These are phyloP conservation scores for Phylloscopus collybita DNA, from an alignment of 2,797 vertebrate species.

Conservation along the genomic window DNA sequence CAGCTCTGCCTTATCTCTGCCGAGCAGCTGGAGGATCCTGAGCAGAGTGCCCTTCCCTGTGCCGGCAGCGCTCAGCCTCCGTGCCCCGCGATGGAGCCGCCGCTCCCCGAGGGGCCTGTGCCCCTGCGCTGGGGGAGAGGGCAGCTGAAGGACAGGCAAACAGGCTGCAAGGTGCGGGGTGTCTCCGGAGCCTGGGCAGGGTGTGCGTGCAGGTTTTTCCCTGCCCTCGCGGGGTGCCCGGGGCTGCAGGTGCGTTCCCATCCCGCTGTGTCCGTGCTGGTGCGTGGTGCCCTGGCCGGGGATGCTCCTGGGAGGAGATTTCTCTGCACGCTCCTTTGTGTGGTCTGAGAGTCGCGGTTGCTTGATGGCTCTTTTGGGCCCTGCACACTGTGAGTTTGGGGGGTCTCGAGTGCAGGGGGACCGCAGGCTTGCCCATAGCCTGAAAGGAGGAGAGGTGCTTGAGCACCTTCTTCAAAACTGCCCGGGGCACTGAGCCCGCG, in stretches of 20 bases:
- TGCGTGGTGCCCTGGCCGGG: not conserved
- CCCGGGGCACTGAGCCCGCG: not conserved
- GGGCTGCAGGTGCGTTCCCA: not conserved
- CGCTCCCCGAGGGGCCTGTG: accelerated
- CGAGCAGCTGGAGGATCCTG: not conserved
- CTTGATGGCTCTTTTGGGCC: not conserved
- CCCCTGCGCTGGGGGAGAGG: not conserved
- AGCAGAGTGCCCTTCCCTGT: accelerated
- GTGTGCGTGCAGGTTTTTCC: not conserved
- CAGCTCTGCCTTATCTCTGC: not conserved
- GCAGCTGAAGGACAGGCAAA: not conserved
- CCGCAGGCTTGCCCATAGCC: not conserved
- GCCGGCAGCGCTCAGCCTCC: not conserved
- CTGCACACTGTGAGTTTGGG: not conserved
- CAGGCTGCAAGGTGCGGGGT: not conserved
- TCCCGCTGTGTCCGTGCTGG: not conserved
- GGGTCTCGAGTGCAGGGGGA: not conserved
- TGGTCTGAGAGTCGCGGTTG: not conserved
- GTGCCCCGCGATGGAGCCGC: not conserved
- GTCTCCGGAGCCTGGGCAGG: not conserved
- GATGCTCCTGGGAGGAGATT: not conserved
- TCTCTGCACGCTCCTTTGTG: accelerated
- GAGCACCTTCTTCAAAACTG: not conserved
- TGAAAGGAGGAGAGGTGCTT: not conserved
- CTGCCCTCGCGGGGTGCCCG: accelerated